These are phyloP conservation scores for Telmatochromis sp. DNA, from an alignment of 2,113 vertebrate species.

Conservation along the genomic window DNA sequence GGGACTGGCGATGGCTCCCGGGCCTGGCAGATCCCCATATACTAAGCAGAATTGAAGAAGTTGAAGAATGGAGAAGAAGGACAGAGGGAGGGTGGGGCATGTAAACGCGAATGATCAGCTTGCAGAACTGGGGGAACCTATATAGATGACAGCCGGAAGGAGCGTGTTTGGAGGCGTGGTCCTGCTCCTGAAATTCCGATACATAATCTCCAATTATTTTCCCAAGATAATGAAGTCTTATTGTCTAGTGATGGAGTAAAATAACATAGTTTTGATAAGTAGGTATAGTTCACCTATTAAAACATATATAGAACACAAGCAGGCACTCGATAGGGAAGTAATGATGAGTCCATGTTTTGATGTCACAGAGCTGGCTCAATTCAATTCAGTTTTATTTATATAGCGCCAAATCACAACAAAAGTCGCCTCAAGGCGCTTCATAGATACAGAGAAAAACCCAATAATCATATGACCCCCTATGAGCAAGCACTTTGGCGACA, in stretches of 20 bases:
- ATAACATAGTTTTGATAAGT: background rate
- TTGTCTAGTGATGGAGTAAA: background rate
- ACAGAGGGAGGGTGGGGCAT: accelerated
- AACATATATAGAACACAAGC: background rate
- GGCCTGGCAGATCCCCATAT: background rate
- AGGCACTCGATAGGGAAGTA: background rate
- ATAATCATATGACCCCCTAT: no score
- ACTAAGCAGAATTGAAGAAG: background rate
- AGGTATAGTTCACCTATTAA: background rate
- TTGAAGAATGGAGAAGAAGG: background rate
- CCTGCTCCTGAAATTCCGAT: accelerated
- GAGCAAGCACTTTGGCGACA: no score
- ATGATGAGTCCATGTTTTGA: background rate
- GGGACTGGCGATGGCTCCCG: accelerated
- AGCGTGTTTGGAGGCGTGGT: background rate
- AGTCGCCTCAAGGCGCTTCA: no score
- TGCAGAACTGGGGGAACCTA: background rate
- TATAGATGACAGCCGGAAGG: background rate
- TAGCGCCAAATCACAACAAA: no score
- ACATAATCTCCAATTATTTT: background rate
- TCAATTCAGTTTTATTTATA: no score
- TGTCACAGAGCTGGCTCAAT: background rate
- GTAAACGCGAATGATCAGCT: accelerated
- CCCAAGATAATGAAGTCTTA: background rate
- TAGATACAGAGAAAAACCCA: no score